These are phyloP conservation scores for Strix uralensis DNA, from an alignment of 2,113 vertebrate genomes.

Conservation along the genomic window DNA sequence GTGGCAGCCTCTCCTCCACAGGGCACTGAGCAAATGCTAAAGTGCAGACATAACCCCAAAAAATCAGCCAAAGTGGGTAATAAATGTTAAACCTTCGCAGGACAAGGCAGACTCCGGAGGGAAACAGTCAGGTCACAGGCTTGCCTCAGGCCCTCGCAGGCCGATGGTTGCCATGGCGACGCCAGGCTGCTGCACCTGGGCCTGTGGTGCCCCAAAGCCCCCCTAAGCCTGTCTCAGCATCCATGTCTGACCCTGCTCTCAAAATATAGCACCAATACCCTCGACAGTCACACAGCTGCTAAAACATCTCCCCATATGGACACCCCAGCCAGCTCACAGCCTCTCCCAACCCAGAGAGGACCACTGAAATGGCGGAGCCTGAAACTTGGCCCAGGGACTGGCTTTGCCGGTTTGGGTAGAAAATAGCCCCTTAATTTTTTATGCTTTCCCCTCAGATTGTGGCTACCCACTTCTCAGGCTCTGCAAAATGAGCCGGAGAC, in stretches of 20 bases:
- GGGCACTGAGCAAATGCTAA: background rate
- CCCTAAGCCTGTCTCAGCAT: background rate
- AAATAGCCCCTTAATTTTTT: accelerated
- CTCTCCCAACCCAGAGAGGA: background rate
- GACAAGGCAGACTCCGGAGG: accelerated
- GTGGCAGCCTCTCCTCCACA: background rate
- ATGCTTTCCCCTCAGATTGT: background rate
- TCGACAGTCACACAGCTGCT: background rate
- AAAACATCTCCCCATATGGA: background rate
- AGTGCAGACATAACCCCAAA: background rate
- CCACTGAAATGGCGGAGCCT: no score
- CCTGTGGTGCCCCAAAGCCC: background rate
- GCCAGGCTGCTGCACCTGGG: accelerated
- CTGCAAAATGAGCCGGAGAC: background rate
- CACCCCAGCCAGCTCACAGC: accelerated
- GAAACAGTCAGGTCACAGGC: background rate
- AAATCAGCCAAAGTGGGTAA: background rate
- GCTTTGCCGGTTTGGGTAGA: background rate
- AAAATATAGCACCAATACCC: background rate
- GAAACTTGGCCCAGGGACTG: background rate
- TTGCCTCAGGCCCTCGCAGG: background rate
- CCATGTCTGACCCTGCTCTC: accelerated
- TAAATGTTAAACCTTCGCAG: background rate
- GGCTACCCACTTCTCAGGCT: background rate
- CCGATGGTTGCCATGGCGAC: accelerated